These are phyloP conservation scores for Lithobates sylvaticus DNA, from an alignment of 2,797 vertebrate species.

Conservation along the genomic window DNA sequence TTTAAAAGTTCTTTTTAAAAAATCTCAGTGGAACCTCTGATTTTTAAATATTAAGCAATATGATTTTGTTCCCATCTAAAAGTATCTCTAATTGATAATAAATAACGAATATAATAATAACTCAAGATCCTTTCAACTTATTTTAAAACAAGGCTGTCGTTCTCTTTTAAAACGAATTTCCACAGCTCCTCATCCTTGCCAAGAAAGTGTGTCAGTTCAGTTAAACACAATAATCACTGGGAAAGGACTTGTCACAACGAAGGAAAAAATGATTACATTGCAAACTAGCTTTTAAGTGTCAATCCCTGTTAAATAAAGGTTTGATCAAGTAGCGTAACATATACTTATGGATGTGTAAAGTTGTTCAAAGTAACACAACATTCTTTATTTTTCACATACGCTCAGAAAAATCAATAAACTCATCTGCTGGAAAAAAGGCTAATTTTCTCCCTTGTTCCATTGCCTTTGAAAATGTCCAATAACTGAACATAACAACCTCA, in stretches of 20 bases:
- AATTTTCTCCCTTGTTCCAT: slow-evolving; percentile 26
- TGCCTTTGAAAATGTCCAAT: slow-evolving; percentile 11
- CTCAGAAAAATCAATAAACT: slow-evolving; percentile 52
- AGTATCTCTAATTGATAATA: not conserved
- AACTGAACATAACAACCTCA: not conserved
- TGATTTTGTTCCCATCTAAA: no score
- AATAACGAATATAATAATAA: not conserved
- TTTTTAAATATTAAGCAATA: no score
- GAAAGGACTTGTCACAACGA: slow-evolving; percentile 31
- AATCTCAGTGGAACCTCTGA: no score
- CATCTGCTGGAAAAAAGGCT: slow-evolving; percentile 35
- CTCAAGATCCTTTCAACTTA: not conserved
- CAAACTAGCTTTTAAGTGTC: slow-evolving; percentile 47
- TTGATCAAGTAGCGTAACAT: slow-evolving; percentile 43
- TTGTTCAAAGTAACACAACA: slow-evolving; percentile 41
- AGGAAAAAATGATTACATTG: slow-evolving; percentile 38
- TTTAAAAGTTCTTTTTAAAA: no score
- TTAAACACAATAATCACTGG: slow-evolving; percentile 32
- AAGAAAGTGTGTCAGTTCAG: not conserved
- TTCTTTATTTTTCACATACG: slow-evolving; percentile 50
- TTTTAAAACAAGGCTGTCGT: not conserved
- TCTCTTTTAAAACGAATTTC: not conserved
- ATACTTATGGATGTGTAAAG: slow-evolving; percentile 43
- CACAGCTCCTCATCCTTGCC: not conserved
- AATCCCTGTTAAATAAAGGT: slow-evolving; percentile 49